phyloP scores from a whole-genome alignment of 2,797 vertebrate genomes.

The Vespertilio murinus region DNA sequence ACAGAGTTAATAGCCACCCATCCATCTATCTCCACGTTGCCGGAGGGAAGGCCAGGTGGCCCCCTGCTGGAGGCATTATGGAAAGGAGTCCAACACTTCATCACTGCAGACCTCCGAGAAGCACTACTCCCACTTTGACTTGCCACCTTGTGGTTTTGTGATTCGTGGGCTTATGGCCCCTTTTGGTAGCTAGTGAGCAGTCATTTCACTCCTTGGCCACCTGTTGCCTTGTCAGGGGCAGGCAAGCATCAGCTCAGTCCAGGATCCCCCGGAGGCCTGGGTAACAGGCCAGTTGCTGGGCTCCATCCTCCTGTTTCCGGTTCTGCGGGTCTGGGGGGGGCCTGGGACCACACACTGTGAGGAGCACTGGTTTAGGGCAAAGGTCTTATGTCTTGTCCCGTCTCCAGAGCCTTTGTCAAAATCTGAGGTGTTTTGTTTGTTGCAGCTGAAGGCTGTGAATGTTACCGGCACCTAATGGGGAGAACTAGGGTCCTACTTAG shows the following conservation, averaged over 20 bases:
- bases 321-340: neutral
- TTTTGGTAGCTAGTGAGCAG: neutral
- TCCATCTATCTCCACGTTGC: neutral
- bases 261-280: neutral
- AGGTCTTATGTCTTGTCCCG: neutral
- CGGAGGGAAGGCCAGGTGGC: neutral
- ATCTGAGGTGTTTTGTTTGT: neutral
- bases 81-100: neutral
- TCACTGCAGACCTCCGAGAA: neutral
- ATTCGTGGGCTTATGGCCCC: neutral
- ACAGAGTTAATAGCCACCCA: neutral
- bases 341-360: neutral
- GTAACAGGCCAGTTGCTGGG: neutral
- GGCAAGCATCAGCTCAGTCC: neutral
- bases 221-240: neutral
- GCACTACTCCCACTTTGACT: neutral
- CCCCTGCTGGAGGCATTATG: constrained; percentile 36
- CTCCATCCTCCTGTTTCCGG: neutral
- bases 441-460: neutral
- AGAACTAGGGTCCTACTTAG: neutral
- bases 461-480: neutral
- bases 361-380: neutral
- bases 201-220: neutral
- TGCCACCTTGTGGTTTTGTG: neutral
- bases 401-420: neutral